Percentiles rank a stretch among this genome's conserved stretches.
phyloP scores from a whole-genome alignment of 2,888 invertebrate genomes.

The Rambutsinella grinnellia region DNA sequence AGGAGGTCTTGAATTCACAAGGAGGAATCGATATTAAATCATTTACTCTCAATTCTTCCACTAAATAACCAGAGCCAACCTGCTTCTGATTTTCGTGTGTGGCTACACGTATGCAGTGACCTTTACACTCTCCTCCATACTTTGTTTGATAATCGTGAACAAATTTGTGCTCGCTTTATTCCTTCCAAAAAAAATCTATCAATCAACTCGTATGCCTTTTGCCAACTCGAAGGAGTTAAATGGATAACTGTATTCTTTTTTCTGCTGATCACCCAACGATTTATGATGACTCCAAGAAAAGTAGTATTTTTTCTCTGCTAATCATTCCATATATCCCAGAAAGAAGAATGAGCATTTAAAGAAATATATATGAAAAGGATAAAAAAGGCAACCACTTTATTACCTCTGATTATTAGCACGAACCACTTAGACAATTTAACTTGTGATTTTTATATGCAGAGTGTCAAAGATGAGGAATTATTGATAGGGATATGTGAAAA shows the following conservation, averaged over 20 bases:
- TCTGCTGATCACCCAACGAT: neutral
- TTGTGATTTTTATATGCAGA: neutral
- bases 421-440: neutral
- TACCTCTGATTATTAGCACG: neutral
- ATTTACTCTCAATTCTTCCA: too few relatives aligned
- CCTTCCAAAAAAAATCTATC: neutral
- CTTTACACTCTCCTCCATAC: conserved; percentile 36
- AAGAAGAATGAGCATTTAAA: too few relatives aligned
- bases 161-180: too few relatives aligned
- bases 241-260: neutral
- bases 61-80: too few relatives aligned
- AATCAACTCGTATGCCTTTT: neutral
- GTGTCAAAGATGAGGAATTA: conserved; percentile 47
- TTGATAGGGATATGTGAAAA: conserved; percentile 5
- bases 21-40: too few relatives aligned
- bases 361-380: neutral
- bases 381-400: neutral
- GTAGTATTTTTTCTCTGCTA: neutral
- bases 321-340: too few relatives aligned
- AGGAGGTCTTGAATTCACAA: too few relatives aligned
- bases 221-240: neutral
- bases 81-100: neutral
- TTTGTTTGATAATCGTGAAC: neutral
- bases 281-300: neutral
- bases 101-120: conserved; percentile 9